Evolutionary conservation across 2,888 invertebrate species (phyloP), one percentile per base, ranked within the genome.

Genomic region (Epistrophella euchroma): DNA sequence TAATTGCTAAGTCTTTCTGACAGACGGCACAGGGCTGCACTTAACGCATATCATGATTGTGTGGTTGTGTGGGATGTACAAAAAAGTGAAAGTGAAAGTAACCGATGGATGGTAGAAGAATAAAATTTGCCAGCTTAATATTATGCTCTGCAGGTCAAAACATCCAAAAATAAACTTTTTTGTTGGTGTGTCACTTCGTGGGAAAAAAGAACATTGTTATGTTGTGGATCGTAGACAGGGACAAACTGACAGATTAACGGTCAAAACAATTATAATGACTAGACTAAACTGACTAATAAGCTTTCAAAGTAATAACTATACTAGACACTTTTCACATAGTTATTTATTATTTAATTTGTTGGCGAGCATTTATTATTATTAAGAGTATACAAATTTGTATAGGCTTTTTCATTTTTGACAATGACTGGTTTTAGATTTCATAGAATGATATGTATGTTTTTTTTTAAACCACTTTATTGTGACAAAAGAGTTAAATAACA

Each of bases 81-180:
- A 50, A 75, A 80, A 81, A 82, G 81, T 82, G 76, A 82, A 82
- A 82, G 81, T 76, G 25, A 52, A 52, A 52, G 52, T 52, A n/a
- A n/a, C 15, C 3, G 22, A 50, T 7, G 15, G 15, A 52, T 9
- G 17, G 4, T 15, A 66, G 37, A 60, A 73, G n/a, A 58, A 73
- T 32, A 32, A 43, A 19, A 5, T 62, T 37, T 28, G 25, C 66
- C 52, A 64, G 35, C 15, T 55, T 10, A 55, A 62, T 68, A n/a
- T 47, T 17, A 35, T 40, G 58, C 50, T 68, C 60, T 66, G 40
- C 10, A 45, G 73, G 50, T 52, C 50, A 52, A 25, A 15, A 25
- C 15, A 52, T 10, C 2, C 0, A 19, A 19, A 10, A 19, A 45
- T 28, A 32, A 32, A 47, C 45, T 10, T 19, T 19, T 10, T 17